A percentile compares a stretch with the other conserved stretches of the same genome.
These are phyloP conservation scores for Ardeotis arabs DNA, from an alignment of 2,113 vertebrate genomes.

Conservation along the genomic window DNA sequence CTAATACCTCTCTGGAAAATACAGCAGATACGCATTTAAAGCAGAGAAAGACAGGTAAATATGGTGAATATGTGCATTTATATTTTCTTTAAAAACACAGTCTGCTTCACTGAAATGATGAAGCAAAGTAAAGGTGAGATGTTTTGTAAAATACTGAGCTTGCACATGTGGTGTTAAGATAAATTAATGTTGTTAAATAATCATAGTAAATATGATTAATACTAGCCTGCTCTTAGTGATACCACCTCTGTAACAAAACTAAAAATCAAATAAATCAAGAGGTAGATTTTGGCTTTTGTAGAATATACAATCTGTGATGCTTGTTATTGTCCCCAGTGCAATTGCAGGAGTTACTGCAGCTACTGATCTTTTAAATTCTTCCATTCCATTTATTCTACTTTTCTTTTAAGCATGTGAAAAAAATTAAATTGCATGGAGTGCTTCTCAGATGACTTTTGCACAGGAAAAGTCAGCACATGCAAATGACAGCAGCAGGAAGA, in stretches of 20 bases:
- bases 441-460: constrained; percentile 4
- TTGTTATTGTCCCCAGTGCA: not conserved
- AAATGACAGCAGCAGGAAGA: constrained; percentile 20
- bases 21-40: not conserved
- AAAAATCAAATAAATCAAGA: not conserved
- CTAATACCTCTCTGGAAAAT: not conserved
- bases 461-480: not conserved
- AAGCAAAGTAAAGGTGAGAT: not conserved
- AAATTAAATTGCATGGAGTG: not conserved
- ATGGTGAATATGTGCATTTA: not conserved
- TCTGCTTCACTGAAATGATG: not conserved
- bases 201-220: not conserved
- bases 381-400: not conserved
- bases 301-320: not conserved
- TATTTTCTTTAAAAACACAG: not conserved
- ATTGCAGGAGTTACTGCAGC: not conserved
- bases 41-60: not conserved
- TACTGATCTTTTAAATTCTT: constrained; percentile 22
- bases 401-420: constrained; percentile 8
- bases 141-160: not conserved
- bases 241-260: not conserved
- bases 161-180: not conserved
- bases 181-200: not conserved
- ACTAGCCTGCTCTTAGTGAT: not conserved
- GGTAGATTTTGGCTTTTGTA: not conserved